Base-by-base conservation (phyloP, 2,113 vertebrate species). In the Anarhynchus alexandrinus region DNA sequence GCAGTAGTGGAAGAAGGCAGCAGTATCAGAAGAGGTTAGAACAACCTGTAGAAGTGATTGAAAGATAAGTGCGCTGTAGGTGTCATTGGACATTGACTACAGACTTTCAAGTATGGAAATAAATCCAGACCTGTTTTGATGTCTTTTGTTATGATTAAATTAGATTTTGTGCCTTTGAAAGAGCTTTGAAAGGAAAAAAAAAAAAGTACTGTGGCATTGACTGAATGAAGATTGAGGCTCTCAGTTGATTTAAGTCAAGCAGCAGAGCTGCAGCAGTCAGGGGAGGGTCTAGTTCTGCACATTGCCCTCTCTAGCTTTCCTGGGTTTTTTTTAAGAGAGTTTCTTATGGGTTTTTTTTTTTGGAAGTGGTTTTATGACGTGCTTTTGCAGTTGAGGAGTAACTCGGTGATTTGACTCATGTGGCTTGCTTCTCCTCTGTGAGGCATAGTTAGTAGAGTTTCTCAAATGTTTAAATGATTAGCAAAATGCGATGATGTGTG, bases 401-500 rank as follows among this genome's bases (percentile, higher is more conserved):
- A 93, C 71, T 82, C 29, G 1, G 32, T 81, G 58, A 94, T 67
- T 52, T 69, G 47, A 78, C 42, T 86, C 65, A 18, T 9, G 18
- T 70, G 76, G 59, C 32, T 92, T 38, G 34, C 64, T 88, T 57
- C 57, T 74, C 29, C 43, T 88, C 62, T 77, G 52, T 29, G 62
- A 91, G 36, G 36, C 15, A 65, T 4, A 62, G 55, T 86, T 64
- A 90, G 62, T 62, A 17, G 83, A 64, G 34, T 73, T 73, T 86
- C 62, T 78, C 16, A 15, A 84, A 79, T 36, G 49, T 59, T 80
- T 86, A 97, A 87, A 82, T 86, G 38, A 91, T 96, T 55, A 96
- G 65, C 30, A 89, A 91, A 83, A 93, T 82, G 27, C 58, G 70
- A 80, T 49, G 32, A 38, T 58, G 30, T 42, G 23, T 89, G 61